A percentile compares a stretch with the other conserved stretches of the same genome.
Conservation (phyloP, 2,888 invertebrate species). For the Trimorus sp. region DNA sequence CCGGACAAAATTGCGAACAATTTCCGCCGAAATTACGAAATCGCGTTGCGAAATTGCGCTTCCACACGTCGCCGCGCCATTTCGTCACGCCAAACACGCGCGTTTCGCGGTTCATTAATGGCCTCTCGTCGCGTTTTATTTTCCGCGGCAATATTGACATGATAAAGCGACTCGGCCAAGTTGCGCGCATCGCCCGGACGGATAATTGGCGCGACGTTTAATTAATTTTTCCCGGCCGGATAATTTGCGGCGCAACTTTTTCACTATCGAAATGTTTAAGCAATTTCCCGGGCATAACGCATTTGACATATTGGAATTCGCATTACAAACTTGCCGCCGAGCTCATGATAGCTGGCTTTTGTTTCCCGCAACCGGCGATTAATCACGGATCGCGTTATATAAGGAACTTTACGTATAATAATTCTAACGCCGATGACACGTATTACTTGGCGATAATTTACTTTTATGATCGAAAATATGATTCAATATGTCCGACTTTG, state of each 20-base stretch:
- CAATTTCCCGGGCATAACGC: slow-evolving; percentile 37
- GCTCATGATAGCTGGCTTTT: slow-evolving; percentile 53
- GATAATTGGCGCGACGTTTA: background rate
- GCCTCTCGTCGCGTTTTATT: no score
- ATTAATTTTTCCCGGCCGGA: slow-evolving; percentile 13
- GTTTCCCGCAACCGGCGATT: slow-evolving; percentile 50
- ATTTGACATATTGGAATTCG: slow-evolving; percentile 53
- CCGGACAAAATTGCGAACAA: slow-evolving; percentile 15
- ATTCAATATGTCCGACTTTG: slow-evolving; percentile 27
- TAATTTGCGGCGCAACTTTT: slow-evolving; percentile 27
- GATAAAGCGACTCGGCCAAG: no score
- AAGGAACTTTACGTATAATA: slow-evolving; percentile 50
- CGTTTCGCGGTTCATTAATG: no score
- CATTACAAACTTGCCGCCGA: slow-evolving; percentile 43
- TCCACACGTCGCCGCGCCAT: no score
- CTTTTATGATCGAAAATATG: slow-evolving; percentile 26
- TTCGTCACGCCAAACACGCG: no score
- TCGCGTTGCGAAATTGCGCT: slow-evolving; percentile 6
- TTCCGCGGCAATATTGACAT: no score
- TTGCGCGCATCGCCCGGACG: no score
- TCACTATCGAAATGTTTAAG: slow-evolving; percentile 38
- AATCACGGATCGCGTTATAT: slow-evolving; percentile 47
- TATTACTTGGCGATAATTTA: slow-evolving; percentile 44
- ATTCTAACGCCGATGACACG: slow-evolving; percentile 43
- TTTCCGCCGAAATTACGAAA: slow-evolving; percentile 2